A percentile compares a stretch with the other conserved stretches of the same genome.
phyloP scores from a whole-genome alignment of 2,888 invertebrate species.

The Morpho helenor region DNA sequence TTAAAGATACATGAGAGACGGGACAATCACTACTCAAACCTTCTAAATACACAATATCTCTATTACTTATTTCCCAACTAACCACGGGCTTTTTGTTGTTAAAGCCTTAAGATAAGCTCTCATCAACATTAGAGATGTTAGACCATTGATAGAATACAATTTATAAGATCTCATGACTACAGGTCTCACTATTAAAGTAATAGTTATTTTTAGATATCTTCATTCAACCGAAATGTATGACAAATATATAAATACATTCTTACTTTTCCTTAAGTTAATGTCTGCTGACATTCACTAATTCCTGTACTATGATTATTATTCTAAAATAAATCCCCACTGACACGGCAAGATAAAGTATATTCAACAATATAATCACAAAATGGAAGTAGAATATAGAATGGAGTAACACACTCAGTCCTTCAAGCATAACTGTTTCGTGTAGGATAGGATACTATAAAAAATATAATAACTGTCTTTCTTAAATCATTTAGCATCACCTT shows the following conservation, averaged over 20 bases:
- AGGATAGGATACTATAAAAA: background rate
- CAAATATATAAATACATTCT: slow-evolving; percentile 22
- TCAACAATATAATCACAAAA: slow-evolving; percentile 18
- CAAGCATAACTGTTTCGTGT: slow-evolving; percentile 6
- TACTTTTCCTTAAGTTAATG: slow-evolving; percentile 23
- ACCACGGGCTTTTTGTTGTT: too few relatives aligned
- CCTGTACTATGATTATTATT: slow-evolving; percentile 18
- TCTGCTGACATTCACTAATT: slow-evolving; percentile 24
- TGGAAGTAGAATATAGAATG: slow-evolving; percentile 11
- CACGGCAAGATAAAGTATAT: slow-evolving; percentile 17
- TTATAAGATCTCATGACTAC: too few relatives aligned
- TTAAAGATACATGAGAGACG: too few relatives aligned
- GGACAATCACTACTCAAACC: too few relatives aligned
- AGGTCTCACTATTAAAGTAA: too few relatives aligned
- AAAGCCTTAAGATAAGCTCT: too few relatives aligned
- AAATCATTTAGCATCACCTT: background rate
- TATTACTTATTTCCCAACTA: too few relatives aligned
- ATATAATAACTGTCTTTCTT: slow-evolving; percentile 4
- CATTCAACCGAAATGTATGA: background rate
- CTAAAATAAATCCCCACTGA: slow-evolving; percentile 21
- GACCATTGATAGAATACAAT: too few relatives aligned
- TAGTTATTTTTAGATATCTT: too few relatives aligned
- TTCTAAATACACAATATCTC: too few relatives aligned
- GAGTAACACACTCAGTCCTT: slow-evolving; percentile 18
- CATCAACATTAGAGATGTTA: too few relatives aligned